phyloP scores from a whole-genome alignment of 2,113 vertebrate species.

The Myocastor coypus region DNA sequence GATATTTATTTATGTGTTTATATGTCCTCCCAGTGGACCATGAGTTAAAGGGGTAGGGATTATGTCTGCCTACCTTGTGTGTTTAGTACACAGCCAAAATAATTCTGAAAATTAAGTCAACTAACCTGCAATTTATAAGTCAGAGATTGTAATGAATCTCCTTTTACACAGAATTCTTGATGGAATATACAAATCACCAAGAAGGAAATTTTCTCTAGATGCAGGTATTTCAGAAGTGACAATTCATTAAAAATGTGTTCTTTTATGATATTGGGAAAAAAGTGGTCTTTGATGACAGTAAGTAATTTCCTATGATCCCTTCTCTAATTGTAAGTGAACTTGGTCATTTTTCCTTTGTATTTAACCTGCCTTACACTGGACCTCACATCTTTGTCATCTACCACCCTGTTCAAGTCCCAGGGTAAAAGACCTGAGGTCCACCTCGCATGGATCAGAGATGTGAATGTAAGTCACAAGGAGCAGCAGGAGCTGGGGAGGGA shows the following conservation, averaged over 20 bases:
- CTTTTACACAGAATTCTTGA: neutral
- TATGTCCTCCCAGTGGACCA: neutral
- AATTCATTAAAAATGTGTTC: neutral
- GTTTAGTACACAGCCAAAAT: neutral
- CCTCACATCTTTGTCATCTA: neutral
- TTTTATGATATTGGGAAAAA: neutral
- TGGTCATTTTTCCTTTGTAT: neutral
- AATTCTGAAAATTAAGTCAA: neutral
- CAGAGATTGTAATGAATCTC: neutral
- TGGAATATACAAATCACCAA: neutral
- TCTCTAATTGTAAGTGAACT: neutral
- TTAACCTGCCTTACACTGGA: neutral
- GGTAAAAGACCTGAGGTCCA: fast-evolving
- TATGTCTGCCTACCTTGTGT: neutral
- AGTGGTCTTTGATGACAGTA: neutral
- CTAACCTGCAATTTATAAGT: neutral
- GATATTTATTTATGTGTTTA: neutral
- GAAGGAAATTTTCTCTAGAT: neutral
- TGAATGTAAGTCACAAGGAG: fast-evolving
- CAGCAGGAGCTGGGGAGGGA: neutral
- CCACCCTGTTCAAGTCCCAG: neutral
- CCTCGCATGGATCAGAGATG: fast-evolving
- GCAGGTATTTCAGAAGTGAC: neutral
- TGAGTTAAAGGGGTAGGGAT: neutral
- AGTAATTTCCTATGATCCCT: neutral